Evolutionary conservation across 37 sponge, comb jelly and placozoan genomes (phyloP).

Genomic region (Hormiphora californensis): DNA sequence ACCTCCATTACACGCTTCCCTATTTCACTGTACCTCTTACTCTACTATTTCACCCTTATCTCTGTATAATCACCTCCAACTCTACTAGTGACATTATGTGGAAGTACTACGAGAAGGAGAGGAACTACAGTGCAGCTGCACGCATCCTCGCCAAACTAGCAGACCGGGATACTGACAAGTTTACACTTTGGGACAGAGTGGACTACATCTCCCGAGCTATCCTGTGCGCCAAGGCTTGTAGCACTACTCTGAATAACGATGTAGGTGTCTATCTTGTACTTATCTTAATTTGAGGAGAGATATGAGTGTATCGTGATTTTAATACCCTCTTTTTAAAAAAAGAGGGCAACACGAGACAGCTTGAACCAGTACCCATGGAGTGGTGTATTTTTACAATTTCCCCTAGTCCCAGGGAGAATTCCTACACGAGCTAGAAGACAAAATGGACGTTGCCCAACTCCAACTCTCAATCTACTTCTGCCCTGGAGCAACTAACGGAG

Average conservation of each 20-base stretch:
- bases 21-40: too few relatives aligned
- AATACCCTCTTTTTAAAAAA: too few relatives aligned
- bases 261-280: too few relatives aligned
- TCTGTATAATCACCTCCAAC: too few relatives aligned
- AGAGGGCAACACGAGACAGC: too few relatives aligned
- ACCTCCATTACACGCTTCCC: neutral
- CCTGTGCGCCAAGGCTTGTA: constrained; percentile 89
- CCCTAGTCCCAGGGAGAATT: constrained; percentile 69
- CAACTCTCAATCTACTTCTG: constrained; percentile 27
- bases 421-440: constrained; percentile 90
- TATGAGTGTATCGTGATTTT: too few relatives aligned
- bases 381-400: too few relatives aligned
- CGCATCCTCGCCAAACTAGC: constrained; percentile 79
- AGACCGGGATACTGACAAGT: constrained; percentile 47
- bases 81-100: constrained; percentile 61
- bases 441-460: constrained; percentile 76
- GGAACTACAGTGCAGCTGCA: constrained; percentile 82
- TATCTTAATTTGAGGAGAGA: too few relatives aligned
- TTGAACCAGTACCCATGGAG: too few relatives aligned
- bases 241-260: constrained; percentile 42
- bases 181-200: constrained; percentile 70
- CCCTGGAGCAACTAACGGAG: neutral
- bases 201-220: constrained; percentile 94
- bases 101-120: constrained; percentile 90
- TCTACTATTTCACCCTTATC: too few relatives aligned